Conservation (phyloP, 1,140 invertebrate genomes). For the Drosophila pseudoananassae region DNA sequence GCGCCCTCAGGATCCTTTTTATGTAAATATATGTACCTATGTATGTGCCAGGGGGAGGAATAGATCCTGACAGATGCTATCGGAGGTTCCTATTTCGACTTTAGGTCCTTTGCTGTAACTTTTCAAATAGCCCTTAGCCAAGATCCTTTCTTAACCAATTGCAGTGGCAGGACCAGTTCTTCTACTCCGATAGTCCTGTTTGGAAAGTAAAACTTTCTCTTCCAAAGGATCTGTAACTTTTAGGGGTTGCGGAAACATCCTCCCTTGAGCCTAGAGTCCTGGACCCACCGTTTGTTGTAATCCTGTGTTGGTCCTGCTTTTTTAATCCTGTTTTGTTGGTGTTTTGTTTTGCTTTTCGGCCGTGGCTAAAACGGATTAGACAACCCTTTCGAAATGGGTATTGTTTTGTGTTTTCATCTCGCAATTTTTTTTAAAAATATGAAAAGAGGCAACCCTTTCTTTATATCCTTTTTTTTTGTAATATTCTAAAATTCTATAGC, state of each 20-base stretch:
- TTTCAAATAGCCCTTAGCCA: background rate
- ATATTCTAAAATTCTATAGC: conserved; percentile 10
- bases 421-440: background rate
- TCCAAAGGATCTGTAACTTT: background rate
- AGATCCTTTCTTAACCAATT: background rate
- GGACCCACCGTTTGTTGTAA: conserved; percentile 44
- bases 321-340: conserved; percentile 70
- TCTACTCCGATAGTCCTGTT: too few species aligned
- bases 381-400: conserved; percentile 15
- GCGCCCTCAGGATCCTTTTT: conserved; percentile 50
- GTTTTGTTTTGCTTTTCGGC: conserved; percentile 38
- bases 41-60: background rate
- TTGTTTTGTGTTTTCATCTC: background rate
- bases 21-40: conserved; percentile 45
- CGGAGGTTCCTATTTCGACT: background rate
- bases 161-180: too few species aligned
- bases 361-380: conserved; percentile 58
- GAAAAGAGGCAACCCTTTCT: background rate
- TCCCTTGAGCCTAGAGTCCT: background rate
- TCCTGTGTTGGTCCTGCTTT: conserved; percentile 63
- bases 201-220: conserved; percentile 7
- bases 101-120: background rate
- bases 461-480: background rate
- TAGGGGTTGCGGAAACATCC: conserved; percentile 30
- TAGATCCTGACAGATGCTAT: conserved; percentile 5